Evolutionary conservation across 2,888 invertebrate genomes (phyloP).

Genomic region (Danaus chrysippus): DNA sequence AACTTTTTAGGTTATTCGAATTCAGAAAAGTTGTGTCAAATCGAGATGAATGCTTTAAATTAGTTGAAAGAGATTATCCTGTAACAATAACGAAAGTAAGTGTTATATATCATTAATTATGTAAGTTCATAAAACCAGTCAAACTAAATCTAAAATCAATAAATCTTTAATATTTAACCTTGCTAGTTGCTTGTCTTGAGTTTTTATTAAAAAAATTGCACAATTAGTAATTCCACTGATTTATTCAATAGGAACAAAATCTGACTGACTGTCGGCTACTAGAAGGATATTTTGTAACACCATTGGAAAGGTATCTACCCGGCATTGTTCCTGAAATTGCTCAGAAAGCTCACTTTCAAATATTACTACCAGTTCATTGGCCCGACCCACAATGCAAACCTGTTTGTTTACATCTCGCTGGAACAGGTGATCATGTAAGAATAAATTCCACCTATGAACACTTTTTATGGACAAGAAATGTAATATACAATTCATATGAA

Average conservation of each 20-base stretch:
- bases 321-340: conserved; percentile 92
- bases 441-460: neutral
- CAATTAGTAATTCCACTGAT: neutral
- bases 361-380: conserved; percentile 91
- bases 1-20: conserved; percentile 88
- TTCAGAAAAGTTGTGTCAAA: conserved; percentile 93
- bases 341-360: conserved; percentile 88
- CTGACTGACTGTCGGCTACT: conserved; percentile 85
- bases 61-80: conserved; percentile 90
- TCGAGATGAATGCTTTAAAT: conserved; percentile 88
- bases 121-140: neutral
- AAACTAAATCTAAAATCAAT: neutral
- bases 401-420: conserved; percentile 96
- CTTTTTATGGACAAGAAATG: no score
- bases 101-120: conserved; percentile 1
- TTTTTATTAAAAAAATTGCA: neutral
- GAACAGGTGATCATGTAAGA: conserved; percentile 98
- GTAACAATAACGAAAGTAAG: conserved; percentile 91
- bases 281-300: conserved; percentile 93
- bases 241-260: conserved; percentile 81
- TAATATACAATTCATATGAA: no score
- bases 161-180: neutral
- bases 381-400: conserved; percentile 83
- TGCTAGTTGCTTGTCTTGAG: neutral
- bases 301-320: conserved; percentile 89